phyloP scores from a whole-genome alignment of 2,113 vertebrate genomes.

The Pollachius pollachius region DNA sequence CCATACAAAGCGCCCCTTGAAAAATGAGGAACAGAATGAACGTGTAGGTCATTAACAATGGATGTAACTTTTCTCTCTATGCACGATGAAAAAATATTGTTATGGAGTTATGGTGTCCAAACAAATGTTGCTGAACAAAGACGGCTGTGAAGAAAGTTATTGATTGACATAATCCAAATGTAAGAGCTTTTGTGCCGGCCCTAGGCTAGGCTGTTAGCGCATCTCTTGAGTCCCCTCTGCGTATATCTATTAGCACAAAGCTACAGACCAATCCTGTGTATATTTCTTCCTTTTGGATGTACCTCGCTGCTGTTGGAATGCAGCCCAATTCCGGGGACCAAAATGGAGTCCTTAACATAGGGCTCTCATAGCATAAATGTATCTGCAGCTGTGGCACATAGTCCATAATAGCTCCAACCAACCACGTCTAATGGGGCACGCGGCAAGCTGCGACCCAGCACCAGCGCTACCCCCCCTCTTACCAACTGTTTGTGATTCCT shows the following conservation, averaged over 20 bases:
- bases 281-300: slow-evolving; percentile 41
- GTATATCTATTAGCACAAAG: background rate
- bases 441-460: slow-evolving; percentile 31
- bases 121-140: slow-evolving; percentile 28
- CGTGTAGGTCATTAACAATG: no score
- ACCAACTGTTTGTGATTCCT: slow-evolving; percentile 8
- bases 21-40: no score
- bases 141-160: slow-evolving; percentile 38
- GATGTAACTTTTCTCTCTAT: no score
- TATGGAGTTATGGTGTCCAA: background rate
- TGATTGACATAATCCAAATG: slow-evolving; percentile 31
- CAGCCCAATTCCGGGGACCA: slow-evolving; percentile 54
- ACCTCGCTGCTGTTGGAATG: slow-evolving; percentile 43
- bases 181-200: no score
- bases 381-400: slow-evolving; percentile 53
- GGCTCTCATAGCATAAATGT: slow-evolving; percentile 48
- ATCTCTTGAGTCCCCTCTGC: background rate
- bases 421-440: slow-evolving; percentile 30
- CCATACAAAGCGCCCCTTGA: no score
- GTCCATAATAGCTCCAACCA: slow-evolving; percentile 47
- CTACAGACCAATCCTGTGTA: slow-evolving; percentile 32
- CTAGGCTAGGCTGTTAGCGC: no score
- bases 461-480: slow-evolving; percentile 26
- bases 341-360: slow-evolving; percentile 44
- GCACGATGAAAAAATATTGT: slow-evolving; percentile 3